Base-by-base conservation (phyloP, 2,113 vertebrate species). In the Ciconia stormi region DNA sequence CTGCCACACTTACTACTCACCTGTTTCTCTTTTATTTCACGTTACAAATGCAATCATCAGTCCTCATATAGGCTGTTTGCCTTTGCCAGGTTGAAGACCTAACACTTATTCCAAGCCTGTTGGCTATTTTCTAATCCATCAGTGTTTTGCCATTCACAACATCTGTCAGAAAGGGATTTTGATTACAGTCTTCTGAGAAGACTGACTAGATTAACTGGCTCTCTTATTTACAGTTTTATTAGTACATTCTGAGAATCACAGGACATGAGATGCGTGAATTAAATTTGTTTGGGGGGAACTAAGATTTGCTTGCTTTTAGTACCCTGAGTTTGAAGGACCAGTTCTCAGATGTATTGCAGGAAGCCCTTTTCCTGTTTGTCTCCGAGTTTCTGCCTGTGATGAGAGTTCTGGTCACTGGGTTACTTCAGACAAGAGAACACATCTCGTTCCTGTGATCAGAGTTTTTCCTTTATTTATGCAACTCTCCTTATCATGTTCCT, bases 341-440 rank as follows among this genome's bases (percentile, higher is more conserved):
- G 7, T 81, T 93, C 42, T 81, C 63, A 25, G 59, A n/a, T 21
- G 18, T 53, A 52, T 27, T 63, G 29, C 7, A 2, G 87, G 76
- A 91, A 95, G 71, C 32, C 4, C 34, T 58, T 70, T 96, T 94
- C 81, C 89, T 89, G 65, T 91, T 73, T 82, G 44, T 50, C 42
- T 89, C 70, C 66, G 46, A 94, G 65, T 29, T 90, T 52, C 82
- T 91, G 80, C 55, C 55, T 22, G 2, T 10, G 47, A 53, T 38
- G 17, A 30, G 49, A 66, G 22, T n/a, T 94, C 59, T 92, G 72
- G 72, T 78, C 71, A 42, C 59, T 53, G 42, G 12, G n/a, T 84
- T 84, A 30, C 7, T 38, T 59, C 30, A 67, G 42, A 53, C 2
- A 65, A 84, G 32, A 71, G 36, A 93, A 47, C 34, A 32, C 50